These are phyloP conservation scores for Tragopan temminckii DNA, from an alignment of 2,797 vertebrate genomes.

Conservation along the genomic window DNA sequence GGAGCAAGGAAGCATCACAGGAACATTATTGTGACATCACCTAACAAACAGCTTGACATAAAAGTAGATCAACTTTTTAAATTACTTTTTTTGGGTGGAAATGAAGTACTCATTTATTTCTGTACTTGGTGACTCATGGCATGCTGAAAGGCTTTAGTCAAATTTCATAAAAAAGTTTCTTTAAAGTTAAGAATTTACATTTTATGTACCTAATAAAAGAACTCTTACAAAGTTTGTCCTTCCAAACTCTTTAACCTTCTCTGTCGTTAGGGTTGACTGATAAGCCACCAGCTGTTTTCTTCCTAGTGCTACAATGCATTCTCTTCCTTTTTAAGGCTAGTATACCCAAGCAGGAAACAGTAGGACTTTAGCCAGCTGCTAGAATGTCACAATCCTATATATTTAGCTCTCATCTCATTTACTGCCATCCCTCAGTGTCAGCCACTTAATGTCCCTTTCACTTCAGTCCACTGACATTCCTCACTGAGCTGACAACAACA, in stretches of 20 bases:
- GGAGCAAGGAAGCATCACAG: background rate
- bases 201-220: constrained; percentile 35
- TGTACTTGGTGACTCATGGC: rapidly evolving
- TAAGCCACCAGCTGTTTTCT: constrained; percentile 89
- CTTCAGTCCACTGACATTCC: constrained; percentile 57
- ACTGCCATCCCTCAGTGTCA: constrained; percentile 73
- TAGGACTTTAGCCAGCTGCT: constrained; percentile 76
- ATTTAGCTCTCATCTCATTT: constrained; percentile 85
- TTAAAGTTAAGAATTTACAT: background rate
- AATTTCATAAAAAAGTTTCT: background rate
- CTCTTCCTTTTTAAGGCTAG: constrained; percentile 84
- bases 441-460: constrained; percentile 56
- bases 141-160: background rate
- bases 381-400: constrained; percentile 80
- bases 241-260: constrained; percentile 87
- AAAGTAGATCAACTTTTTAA: background rate
- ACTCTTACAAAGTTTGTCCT: constrained; percentile 76
- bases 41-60: background rate
- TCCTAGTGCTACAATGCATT: constrained; percentile 83
- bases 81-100: background rate
- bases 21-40: background rate
- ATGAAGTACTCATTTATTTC: rapidly evolving
- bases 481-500: constrained; percentile 31
- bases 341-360: constrained; percentile 76
- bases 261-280: constrained; percentile 89